phyloP scores from a whole-genome alignment of 1,140 invertebrate species.

The Saccostrea glomerata region DNA sequence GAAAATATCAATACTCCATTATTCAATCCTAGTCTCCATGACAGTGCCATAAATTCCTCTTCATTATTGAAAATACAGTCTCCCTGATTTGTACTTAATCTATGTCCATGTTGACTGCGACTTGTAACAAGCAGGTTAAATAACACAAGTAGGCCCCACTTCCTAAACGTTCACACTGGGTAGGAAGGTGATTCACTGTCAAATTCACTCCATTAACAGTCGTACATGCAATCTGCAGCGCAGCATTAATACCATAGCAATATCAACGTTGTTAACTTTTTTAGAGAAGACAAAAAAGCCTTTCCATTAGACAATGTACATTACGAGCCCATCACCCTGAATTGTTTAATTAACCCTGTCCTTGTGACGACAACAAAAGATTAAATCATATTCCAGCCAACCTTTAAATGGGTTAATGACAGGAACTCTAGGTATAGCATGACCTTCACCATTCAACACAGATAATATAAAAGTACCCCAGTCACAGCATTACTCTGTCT shows the following conservation, averaged over 20 bases:
- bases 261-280: neutral
- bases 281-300: neutral
- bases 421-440: neutral
- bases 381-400: slow-evolving; percentile 16
- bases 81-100: neutral
- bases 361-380: slow-evolving; percentile 27
- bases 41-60: slow-evolving; percentile 8
- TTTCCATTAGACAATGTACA: neutral
- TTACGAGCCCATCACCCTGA: neutral
- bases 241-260: neutral
- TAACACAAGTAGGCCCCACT: slow-evolving; percentile 11
- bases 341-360: slow-evolving; percentile 20
- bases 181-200: neutral
- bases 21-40: neutral
- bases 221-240: neutral
- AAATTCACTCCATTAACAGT: neutral
- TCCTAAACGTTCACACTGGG: neutral
- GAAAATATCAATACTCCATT: slow-evolving; percentile 11
- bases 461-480: slow-evolving; percentile 24
- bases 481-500: slow-evolving; percentile 17
- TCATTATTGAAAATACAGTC: neutral
- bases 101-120: neutral
- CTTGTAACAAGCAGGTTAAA: neutral
- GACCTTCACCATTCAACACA: slow-evolving; percentile 18
- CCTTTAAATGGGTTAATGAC: slow-evolving; percentile 30